Evolutionary conservation across 2,113 vertebrate species (phyloP).

Genomic region (Benitochromis conjunctus): DNA sequence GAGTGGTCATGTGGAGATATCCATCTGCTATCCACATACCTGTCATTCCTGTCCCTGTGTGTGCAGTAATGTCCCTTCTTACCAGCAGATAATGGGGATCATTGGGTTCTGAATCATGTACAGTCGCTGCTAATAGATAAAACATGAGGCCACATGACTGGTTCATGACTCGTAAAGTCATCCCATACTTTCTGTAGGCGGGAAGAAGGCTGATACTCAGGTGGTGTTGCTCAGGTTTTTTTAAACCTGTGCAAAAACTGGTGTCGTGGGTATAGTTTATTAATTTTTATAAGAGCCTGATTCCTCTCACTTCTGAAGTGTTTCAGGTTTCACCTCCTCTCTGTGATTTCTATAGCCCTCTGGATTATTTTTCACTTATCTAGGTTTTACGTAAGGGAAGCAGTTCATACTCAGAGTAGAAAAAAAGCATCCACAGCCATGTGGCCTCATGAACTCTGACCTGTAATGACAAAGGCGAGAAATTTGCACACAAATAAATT

Average conservation of each 20-base stretch:
- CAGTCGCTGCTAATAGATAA: background rate
- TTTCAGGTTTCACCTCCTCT: background rate
- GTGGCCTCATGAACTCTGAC: conserved; percentile 17
- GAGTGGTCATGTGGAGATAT: conserved; percentile 20
- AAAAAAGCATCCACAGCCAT: background rate
- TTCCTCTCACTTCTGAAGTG: background rate
- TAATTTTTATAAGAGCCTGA: background rate
- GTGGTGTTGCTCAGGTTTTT: background rate
- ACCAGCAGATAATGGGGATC: conserved; percentile 3
- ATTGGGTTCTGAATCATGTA: background rate
- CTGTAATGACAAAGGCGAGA: background rate
- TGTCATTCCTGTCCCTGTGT: conserved; percentile 34
- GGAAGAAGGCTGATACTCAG: background rate
- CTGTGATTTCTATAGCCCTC: background rate
- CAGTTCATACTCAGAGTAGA: background rate
- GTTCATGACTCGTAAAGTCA: background rate
- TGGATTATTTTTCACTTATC: background rate
- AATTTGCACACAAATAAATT: conserved; percentile 33
- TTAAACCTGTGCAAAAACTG: background rate
- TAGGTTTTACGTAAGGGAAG: background rate
- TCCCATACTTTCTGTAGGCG: background rate
- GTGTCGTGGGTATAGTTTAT: background rate
- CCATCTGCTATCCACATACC: conserved; percentile 10
- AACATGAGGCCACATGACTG: background rate
- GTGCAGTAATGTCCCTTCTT: conserved; percentile 17